phyloP scores from a whole-genome alignment of 2,888 invertebrate species.

The Terebella lapidaria region DNA sequence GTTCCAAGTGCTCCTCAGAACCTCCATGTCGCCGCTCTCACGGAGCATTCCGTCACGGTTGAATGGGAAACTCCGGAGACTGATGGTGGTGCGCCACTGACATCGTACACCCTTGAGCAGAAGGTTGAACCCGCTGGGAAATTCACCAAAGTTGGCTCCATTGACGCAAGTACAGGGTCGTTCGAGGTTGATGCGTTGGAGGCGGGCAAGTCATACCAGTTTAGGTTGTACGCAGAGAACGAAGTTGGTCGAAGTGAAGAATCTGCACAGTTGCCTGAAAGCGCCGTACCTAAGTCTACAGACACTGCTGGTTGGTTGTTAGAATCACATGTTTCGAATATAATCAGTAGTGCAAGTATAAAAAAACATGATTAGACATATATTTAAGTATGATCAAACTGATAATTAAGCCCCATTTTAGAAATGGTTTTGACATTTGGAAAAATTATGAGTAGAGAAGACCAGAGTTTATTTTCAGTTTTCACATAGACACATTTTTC shows the following conservation, averaged over 20 bases:
- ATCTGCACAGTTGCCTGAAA: constrained; percentile 68
- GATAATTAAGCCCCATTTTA: too few relatives aligned
- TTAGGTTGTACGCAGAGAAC: constrained; percentile 79
- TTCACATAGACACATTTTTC: too few relatives aligned
- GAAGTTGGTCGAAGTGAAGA: constrained; percentile 63
- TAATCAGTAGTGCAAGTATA: too few relatives aligned
- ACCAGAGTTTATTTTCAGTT: too few relatives aligned
- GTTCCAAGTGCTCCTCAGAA: background rate
- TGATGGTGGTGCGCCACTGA: constrained; percentile 88
- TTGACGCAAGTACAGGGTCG: constrained; percentile 15
- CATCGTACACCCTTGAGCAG: constrained; percentile 41
- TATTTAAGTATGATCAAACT: too few relatives aligned
- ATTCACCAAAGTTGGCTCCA: background rate
- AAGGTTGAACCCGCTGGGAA: background rate
- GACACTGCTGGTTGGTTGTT: background rate
- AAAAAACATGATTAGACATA: too few relatives aligned
- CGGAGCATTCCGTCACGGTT: constrained; percentile 31
- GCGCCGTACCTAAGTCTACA: constrained; percentile 54
- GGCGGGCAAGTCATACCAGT: constrained; percentile 61
- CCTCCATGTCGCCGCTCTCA: background rate
- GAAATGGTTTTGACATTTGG: too few relatives aligned
- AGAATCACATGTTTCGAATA: too few relatives aligned
- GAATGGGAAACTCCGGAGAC: constrained; percentile 47
- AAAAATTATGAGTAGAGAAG: too few relatives aligned
- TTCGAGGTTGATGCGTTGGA: constrained; percentile 5